phyloP scores from a whole-genome alignment of 2,797 vertebrate species.

The Micrastur ruficollis region DNA sequence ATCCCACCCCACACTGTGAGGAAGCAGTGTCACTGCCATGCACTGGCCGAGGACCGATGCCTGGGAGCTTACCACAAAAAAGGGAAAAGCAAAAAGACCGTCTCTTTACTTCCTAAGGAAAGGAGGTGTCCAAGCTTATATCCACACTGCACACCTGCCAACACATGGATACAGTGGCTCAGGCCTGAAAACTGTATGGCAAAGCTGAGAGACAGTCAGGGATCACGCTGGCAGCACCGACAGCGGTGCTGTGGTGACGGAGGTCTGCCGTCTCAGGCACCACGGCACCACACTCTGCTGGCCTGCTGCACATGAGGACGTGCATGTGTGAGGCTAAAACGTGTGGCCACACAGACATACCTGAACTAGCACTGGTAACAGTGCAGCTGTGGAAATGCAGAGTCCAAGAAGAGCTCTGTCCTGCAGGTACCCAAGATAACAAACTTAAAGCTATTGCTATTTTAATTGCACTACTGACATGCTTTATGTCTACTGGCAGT shows the following conservation, averaged over 20 bases:
- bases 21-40: not conserved
- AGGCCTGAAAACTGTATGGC: not conserved
- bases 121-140: not conserved
- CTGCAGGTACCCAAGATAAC: not conserved
- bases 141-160: not conserved
- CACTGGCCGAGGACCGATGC: not conserved
- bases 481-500: not conserved
- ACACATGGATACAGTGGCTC: not conserved
- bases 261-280: not conserved
- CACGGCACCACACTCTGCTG: not conserved
- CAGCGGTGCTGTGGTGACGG: not conserved
- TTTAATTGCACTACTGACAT: not conserved
- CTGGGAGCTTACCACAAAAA: not conserved
- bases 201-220: not conserved
- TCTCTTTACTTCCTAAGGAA: not conserved
- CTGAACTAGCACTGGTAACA: not conserved
- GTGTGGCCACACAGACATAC: not conserved
- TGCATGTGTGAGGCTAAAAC: accelerated
- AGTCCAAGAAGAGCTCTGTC: not conserved
- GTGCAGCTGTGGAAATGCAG: not conserved
- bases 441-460: not conserved
- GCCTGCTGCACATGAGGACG: accelerated
- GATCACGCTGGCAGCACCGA: not conserved
- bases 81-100: not conserved
- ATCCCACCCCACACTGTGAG: accelerated